These are phyloP conservation scores for Coregonus clupeaformis DNA, from an alignment of 2,113 vertebrate genomes.

Conservation along the genomic window DNA sequence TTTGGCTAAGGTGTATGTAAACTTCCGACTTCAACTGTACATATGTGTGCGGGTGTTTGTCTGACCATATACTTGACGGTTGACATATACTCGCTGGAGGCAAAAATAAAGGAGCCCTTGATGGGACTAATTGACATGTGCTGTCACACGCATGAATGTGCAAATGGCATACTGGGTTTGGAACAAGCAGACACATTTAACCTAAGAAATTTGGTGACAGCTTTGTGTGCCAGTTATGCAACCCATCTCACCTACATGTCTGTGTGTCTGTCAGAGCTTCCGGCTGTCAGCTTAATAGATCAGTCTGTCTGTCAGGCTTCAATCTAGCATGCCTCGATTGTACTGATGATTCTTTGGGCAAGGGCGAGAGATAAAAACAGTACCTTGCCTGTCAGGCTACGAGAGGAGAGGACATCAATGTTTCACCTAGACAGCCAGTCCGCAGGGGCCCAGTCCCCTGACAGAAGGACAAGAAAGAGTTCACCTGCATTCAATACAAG, in stretches of 20 bases:
- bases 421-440: constrained; percentile 65
- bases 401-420: constrained; percentile 57
- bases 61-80: constrained; percentile 18
- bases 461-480: constrained; percentile 59
- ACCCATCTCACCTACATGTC: constrained; percentile 34
- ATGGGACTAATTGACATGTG: constrained; percentile 43
- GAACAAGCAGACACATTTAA: constrained; percentile 39
- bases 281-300: constrained; percentile 52
- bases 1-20: no score
- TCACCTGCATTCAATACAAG: constrained; percentile 64
- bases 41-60: constrained; percentile 12
- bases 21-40: no score
- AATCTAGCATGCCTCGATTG: constrained; percentile 64
- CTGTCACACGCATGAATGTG: constrained; percentile 22
- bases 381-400: constrained; percentile 56
- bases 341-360: constrained; percentile 56
- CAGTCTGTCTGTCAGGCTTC: constrained; percentile 53
- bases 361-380: constrained; percentile 43
- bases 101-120: constrained; percentile 15
- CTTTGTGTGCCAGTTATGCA: constrained; percentile 19
- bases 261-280: constrained; percentile 41
- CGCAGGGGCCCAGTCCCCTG: constrained; percentile 52
- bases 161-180: constrained; percentile 32
- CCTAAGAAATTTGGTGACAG: constrained; percentile 40
- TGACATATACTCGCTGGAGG: constrained; percentile 15